A percentile compares a stretch with the other conserved stretches of the same genome.
Evolutionary conservation across 2,888 invertebrate species (phyloP).

Genomic region (Sphaerophoria rueppellii): DNA sequence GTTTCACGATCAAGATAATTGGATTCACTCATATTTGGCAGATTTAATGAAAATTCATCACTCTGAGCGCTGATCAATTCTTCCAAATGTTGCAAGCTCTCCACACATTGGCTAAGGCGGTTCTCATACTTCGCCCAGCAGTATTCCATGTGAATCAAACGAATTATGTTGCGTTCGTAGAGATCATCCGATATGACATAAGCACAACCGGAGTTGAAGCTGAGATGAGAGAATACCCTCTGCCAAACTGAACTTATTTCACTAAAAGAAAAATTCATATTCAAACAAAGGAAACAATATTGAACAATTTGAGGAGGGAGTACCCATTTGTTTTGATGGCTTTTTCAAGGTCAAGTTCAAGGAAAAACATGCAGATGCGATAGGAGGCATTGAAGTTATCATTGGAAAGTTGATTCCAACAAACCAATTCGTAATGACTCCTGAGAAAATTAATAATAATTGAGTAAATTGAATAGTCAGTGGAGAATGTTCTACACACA

Average conservation of each 20-base stretch:
- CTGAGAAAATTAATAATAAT: conserved; percentile 44
- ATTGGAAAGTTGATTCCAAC: conserved; percentile 76
- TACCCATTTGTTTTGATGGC: conserved; percentile 69
- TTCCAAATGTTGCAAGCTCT: conserved; percentile 77
- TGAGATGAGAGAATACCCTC: conserved; percentile 72
- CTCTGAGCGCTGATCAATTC: conserved; percentile 75
- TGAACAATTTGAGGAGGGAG: not conserved
- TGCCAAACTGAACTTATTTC: conserved; percentile 74
- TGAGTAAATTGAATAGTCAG: not conserved
- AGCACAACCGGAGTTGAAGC: conserved; percentile 74
- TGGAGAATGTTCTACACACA: conserved; percentile 68
- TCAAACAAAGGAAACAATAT: not conserved
- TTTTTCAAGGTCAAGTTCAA: conserved; percentile 77
- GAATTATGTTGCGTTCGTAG: conserved; percentile 82
- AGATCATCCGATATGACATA: conserved; percentile 79
- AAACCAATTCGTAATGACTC: conserved; percentile 75
- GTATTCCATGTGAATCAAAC: conserved; percentile 84
- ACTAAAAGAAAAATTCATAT: conserved; percentile 44
- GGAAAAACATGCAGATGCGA: conserved; percentile 76
- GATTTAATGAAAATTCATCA: conserved; percentile 79
- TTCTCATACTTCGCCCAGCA: conserved; percentile 83
- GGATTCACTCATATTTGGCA: conserved; percentile 84
- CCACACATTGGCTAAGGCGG: conserved; percentile 83
- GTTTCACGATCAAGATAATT: conserved; percentile 82
- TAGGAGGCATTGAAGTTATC: conserved; percentile 76